Evolutionary conservation across 1,140 invertebrate genomes (phyloP).

Genomic region (Trichonephila clavata): DNA sequence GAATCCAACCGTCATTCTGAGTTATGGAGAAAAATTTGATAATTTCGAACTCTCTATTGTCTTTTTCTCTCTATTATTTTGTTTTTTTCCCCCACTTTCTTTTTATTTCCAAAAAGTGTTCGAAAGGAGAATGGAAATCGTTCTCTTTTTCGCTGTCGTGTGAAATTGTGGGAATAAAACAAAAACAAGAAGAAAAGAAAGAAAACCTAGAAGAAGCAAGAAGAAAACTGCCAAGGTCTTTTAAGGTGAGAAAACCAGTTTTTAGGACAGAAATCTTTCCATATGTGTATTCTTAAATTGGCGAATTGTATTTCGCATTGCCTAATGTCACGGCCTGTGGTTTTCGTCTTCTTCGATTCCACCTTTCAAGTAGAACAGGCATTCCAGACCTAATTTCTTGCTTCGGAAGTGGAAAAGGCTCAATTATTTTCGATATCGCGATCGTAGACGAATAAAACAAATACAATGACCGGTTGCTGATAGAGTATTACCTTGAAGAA

Average conservation of each 20-base stretch:
- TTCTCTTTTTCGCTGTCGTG: background rate
- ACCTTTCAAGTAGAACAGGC: background rate
- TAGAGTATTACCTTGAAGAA: slow-evolving; percentile 6
- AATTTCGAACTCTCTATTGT: slow-evolving; percentile 21
- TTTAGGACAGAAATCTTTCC: slow-evolving; percentile 12
- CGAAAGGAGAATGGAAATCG: slow-evolving; percentile 21
- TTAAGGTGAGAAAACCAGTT: slow-evolving; percentile 38
- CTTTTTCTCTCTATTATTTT: background rate
- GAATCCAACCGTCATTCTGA: slow-evolving; percentile 19
- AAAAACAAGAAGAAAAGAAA: background rate
- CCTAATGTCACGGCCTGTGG: background rate
- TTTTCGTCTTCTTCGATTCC: background rate
- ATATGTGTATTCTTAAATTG: background rate
- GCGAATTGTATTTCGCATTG: background rate
- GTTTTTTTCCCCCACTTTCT: background rate
- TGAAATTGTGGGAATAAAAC: slow-evolving; percentile 16
- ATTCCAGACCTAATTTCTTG: background rate
- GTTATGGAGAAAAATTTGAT: slow-evolving; percentile 49
- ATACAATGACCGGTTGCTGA: background rate
- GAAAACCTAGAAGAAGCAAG: background rate
- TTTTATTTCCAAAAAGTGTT: background rate
- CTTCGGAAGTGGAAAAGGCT: background rate
- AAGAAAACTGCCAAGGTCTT: slow-evolving; percentile 6
- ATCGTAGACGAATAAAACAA: background rate
- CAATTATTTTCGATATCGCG: background rate